Base-by-base conservation (phyloP, 2,797 vertebrate species). In the Manis pentadactyla region DNA sequence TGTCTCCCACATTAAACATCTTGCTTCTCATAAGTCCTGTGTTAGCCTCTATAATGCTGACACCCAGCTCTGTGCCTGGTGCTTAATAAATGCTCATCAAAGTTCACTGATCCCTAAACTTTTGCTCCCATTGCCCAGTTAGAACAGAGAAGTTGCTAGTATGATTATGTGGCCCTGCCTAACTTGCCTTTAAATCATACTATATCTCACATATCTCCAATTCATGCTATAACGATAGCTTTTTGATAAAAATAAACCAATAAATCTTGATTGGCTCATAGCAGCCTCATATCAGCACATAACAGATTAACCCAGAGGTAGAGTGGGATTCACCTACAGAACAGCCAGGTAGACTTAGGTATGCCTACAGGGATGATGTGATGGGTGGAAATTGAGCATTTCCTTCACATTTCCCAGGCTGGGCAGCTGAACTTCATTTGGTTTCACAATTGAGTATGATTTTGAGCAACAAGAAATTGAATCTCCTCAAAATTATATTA, bases 401-500 rank as follows among this genome's bases (percentile, higher is more conserved):
- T 89, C 1, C 55, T 82, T 81, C 63, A 61, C 34, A 59, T 39
- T 31, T 75, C 29, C 13, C 2, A 94, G 37, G 23, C 0, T 77
- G 34, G 34, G 13, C 34, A 63, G 3, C 15, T 37, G 19, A 64
- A 27, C 7, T 49, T 85, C 15, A 13, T 75, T 90, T 51, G 77
- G 17, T 68, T 39, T 96, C 79, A 89, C 2, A 37, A 79, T 1
- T 51, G 57, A 91, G 13, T 37, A 23, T 23, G 27, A 93, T 71
- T 93, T 71, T 84, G 34, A 95, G 51, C 51, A 23, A 37, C 13
- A 96, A 66, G 29, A 92, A 92, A 1, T 94, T 17, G 49, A 90
- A 84, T 94, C 31, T 66, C 91, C 53, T 89, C 59, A 74, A 78
- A 73, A 6, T 69, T 86, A 49, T 89, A 83, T 90, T 93, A 73